Conservation (phyloP, 2,113 vertebrate species). For the Daboia siamensis region DNA sequence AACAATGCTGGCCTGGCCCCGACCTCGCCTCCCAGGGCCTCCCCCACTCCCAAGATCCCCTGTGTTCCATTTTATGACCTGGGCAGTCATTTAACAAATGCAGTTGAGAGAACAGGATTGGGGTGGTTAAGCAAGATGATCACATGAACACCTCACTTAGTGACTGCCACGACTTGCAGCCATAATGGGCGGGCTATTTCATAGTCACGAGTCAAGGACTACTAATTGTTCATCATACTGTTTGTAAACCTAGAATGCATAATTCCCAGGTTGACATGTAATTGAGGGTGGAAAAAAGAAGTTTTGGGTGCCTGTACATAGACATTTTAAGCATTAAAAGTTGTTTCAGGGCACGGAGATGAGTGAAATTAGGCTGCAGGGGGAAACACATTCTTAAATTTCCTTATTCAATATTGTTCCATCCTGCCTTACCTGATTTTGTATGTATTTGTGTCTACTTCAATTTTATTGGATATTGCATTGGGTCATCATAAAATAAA, state of each 20-base stretch:
- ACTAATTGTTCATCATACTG: not conserved
- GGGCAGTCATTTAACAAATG: not conserved
- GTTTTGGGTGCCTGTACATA: not conserved
- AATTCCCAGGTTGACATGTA: not conserved
- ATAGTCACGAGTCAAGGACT: not conserved
- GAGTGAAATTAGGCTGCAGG: not conserved
- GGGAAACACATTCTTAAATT: not conserved
- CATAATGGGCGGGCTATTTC: not conserved
- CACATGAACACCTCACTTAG: not conserved
- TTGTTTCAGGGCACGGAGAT: not conserved
- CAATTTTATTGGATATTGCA: not conserved
- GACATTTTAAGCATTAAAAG: not conserved
- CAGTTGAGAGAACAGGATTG: not conserved
- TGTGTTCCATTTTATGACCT: not conserved
- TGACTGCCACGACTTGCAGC: not conserved
- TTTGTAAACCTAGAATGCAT: not conserved
- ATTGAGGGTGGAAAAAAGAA: not conserved
- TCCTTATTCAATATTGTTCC: not conserved
- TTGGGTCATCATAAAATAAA: not conserved
- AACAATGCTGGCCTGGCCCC: not conserved
- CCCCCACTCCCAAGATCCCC: not conserved
- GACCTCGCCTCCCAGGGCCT: not conserved
- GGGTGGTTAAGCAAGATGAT: not conserved
- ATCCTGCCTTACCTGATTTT: not conserved
- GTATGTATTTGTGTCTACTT: not conserved